Evolutionary conservation across 2,113 vertebrate genomes (phyloP), one percentile per base, ranked within the genome.

Genomic region (Cyprinodon variegatus): DNA sequence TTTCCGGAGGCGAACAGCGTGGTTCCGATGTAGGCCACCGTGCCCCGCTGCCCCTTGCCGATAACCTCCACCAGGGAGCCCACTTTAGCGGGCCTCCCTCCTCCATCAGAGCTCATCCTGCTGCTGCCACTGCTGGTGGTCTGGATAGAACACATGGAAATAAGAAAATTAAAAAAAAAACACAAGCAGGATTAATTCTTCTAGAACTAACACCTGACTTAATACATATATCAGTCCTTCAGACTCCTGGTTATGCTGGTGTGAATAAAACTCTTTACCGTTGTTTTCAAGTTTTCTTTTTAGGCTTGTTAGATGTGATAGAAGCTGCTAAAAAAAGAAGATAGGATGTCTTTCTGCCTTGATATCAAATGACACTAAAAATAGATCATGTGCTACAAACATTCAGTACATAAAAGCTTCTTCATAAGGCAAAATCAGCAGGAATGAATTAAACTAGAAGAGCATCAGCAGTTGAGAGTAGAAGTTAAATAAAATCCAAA

Each of bases 21-120:
- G 90, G 94, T 95, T 0, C 98, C 98, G 0, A 99, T 96, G 61
- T 97, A 99, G 22, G 97, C 97, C 90, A 99, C 98, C 0, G 96
- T 97, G 17, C 98, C 98, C 0, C 95, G 95, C 92, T 99, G 94
- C 9, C 97, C 97, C 41, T 99, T 99, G 1, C 98, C 98, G 11
- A 99, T 99, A 81, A 99, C 98, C 77, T 99, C 98, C 66, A 99
- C 97, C 4, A 96, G 79, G 82, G 97, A 97, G 79, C 98, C 98
- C 85, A 98, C 96, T 76, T 96, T 96, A 46, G 95, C 91, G 81
- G 96, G 95, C 81, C 94, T 94, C 81, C 93, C 92, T 0, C 95
- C 91, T 0, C 93, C 94, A 11, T 98, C 98, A 0, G 90, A 69
- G 66, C 96, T 99, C 97, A 99, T 99, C 92, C 96, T 99, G 95